phyloP scores from a whole-genome alignment of 2,113 vertebrate genomes.

The Gulo gulo region DNA sequence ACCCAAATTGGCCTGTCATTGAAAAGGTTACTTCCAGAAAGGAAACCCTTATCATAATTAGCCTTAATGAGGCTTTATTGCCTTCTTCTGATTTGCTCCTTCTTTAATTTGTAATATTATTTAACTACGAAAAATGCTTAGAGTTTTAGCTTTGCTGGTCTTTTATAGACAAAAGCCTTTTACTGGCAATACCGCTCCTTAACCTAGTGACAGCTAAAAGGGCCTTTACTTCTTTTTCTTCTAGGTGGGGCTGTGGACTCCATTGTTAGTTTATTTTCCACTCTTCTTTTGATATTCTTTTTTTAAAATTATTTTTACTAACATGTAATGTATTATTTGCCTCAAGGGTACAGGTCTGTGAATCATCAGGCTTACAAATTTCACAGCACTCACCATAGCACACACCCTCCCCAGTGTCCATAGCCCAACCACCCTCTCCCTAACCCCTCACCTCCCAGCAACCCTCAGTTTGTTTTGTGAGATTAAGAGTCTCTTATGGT shows the following conservation, averaged over 20 bases:
- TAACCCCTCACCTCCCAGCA: too few species aligned
- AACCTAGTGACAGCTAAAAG: neutral
- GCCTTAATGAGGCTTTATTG: slow-evolving; percentile 13
- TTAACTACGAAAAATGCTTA: neutral
- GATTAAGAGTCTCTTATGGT: too few species aligned
- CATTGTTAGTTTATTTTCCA: neutral
- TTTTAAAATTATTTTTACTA: too few species aligned
- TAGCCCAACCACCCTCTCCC: too few species aligned
- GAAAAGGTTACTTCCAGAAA: neutral
- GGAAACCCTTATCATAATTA: slow-evolving; percentile 30
- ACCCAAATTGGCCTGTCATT: slow-evolving; percentile 15
- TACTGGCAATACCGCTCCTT: neutral
- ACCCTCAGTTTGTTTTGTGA: too few species aligned
- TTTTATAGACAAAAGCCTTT: neutral
- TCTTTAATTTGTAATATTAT: neutral
- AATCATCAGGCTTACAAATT: too few species aligned
- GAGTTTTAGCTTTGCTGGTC: neutral
- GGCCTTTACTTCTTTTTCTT: neutral
- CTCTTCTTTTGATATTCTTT: neutral
- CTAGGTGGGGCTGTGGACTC: neutral
- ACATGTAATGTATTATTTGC: too few species aligned
- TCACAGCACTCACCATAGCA: too few species aligned
- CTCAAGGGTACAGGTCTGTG: too few species aligned
- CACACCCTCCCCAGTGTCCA: too few species aligned
- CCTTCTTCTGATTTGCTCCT: neutral